Percentiles rank a stretch among this genome's conserved stretches.
phyloP scores from a whole-genome alignment of 1,140 invertebrate species.

The Chrysomallon squamiferum region DNA sequence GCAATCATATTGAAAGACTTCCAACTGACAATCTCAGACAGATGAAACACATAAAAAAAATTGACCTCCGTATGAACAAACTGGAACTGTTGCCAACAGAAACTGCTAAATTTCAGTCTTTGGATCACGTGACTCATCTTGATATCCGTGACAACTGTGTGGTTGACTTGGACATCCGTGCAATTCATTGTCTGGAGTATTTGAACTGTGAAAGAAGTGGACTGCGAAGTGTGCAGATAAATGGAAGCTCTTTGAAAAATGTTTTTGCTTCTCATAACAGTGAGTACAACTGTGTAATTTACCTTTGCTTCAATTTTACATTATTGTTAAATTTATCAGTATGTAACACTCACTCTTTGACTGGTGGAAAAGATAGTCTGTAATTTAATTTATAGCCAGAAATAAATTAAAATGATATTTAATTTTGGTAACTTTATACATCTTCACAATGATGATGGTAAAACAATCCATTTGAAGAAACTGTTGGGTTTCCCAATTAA shows the following conservation, averaged over 20 bases:
- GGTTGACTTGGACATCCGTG: constrained; percentile 56
- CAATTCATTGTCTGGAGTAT: constrained; percentile 56
- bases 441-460: no score
- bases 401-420: no score
- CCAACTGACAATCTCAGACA: constrained; percentile 47
- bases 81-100: constrained; percentile 56
- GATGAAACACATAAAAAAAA: constrained; percentile 59
- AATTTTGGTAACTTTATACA: no score
- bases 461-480: no score
- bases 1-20: constrained; percentile 57
- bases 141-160: constrained; percentile 61
- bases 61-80: constrained; percentile 61
- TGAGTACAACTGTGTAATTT: no score
- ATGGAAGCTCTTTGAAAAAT: constrained; percentile 54
- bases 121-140: constrained; percentile 59
- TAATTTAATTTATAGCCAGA: no score
- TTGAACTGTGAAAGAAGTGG: constrained; percentile 60
- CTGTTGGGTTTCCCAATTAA: no score
- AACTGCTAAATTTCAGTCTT: constrained; percentile 54
- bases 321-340: no score
- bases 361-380: no score
- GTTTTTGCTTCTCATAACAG: constrained; percentile 58
- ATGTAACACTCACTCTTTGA: no score
- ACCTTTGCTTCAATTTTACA: not conserved
- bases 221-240: constrained; percentile 52